Evolutionary conservation across 2,888 invertebrate genomes (phyloP).

Genomic region (Limenitis camilla): DNA sequence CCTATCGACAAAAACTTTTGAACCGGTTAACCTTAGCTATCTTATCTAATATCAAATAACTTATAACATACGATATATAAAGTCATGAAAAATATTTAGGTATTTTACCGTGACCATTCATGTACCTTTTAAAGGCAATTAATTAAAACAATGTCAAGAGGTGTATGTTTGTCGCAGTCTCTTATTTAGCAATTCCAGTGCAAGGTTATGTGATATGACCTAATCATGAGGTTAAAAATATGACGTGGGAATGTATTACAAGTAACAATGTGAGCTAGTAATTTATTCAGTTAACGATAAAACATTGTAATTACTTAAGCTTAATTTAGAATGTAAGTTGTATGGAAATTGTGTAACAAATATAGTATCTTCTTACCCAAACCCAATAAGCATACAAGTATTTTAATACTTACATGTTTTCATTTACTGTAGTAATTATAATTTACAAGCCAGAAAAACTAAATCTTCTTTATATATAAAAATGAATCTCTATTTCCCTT

Average conservation of each 20-base stretch:
- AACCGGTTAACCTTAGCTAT: no score
- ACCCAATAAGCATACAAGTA: no score
- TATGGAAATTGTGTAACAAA: no score
- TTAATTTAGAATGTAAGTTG: background rate
- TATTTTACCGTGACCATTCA: constrained; percentile 12
- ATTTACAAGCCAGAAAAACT: no score
- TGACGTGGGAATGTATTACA: constrained; percentile 10
- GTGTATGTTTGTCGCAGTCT: constrained; percentile 8
- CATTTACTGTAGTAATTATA: no score
- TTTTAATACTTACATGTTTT: no score
- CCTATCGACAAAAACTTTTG: no score
- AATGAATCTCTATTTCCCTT: no score
- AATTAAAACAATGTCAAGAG: constrained; percentile 18
- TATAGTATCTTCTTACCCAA: no score
- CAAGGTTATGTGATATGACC: constrained; percentile 16
- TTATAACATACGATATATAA: background rate
- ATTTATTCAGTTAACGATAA: background rate
- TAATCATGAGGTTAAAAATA: constrained; percentile 8
- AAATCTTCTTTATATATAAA: no score
- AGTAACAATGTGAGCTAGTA: background rate
- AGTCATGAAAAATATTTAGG: constrained; percentile 3
- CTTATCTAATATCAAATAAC: no score
- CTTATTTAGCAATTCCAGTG: constrained; percentile 18
- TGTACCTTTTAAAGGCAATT: constrained; percentile 17
- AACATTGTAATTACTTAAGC: background rate